These are phyloP conservation scores for Tenebrio molitor DNA, from an alignment of 1,140 invertebrate species.

Conservation along the genomic window DNA sequence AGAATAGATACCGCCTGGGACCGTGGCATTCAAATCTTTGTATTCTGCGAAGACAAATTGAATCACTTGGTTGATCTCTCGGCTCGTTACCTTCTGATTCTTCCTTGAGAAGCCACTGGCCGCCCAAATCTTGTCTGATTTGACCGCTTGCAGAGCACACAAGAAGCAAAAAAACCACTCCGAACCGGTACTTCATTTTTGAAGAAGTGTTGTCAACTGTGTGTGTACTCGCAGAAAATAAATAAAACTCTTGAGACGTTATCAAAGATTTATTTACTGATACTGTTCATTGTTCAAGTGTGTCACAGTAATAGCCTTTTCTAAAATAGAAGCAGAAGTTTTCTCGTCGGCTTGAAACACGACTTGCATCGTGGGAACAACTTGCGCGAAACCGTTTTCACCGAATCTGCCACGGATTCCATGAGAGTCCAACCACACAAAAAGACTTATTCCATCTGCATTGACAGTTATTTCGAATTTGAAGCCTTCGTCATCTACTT, in stretches of 20 bases:
- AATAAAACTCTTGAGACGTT: slow-evolving; percentile 6
- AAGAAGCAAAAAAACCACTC: neutral
- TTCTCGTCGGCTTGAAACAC: slow-evolving; percentile 46
- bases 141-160: neutral
- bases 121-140: neutral
- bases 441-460: slow-evolving; percentile 63
- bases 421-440: slow-evolving; percentile 62
- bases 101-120: neutral
- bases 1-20: slow-evolving; percentile 90
- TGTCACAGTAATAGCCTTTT: slow-evolving; percentile 7
- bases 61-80: neutral
- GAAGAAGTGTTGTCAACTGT: neutral
- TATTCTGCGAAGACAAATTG: slow-evolving; percentile 63
- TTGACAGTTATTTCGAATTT: slow-evolving; percentile 61
- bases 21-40: slow-evolving; percentile 68
- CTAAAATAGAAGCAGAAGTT: neutral
- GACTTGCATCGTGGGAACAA: slow-evolving; percentile 57
- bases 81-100: neutral
- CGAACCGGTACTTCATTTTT: neutral
- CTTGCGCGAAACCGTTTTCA: slow-evolving; percentile 66
- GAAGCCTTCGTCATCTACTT: slow-evolving; percentile 37
- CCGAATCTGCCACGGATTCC: slow-evolving; percentile 62
- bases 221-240: neutral
- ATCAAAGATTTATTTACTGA: slow-evolving; percentile 19
- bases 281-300: slow-evolving; percentile 15